Base-by-base conservation (phyloP, 2,113 vertebrate genomes). In the Puffinus mauretanicus region DNA sequence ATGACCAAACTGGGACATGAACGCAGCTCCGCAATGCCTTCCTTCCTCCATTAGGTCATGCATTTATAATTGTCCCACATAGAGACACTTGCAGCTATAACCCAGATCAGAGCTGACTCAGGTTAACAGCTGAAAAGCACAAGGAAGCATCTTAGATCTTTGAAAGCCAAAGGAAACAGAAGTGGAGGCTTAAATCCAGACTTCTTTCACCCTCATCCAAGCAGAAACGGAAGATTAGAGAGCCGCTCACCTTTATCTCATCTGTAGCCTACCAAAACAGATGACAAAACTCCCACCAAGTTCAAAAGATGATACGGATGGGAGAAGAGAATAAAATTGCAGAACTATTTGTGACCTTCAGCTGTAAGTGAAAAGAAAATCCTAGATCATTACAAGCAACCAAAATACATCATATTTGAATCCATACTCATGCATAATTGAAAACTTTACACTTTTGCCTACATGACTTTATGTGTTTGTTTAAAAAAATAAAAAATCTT, bases 111-210 rank as follows among this genome's bases (percentile, higher is more conserved):
- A 82, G 44, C 19, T 60, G 52, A 64, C 54, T 65, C 70, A n/a
- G 27, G 36, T 54, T 79, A 82, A 91, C 51, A 61, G 67, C 58
- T 75, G 24, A 88, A 82, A 94, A 71, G 54, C 27, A 70, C 29
- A 40, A 86, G 30, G 65, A 88, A 71, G 44, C 6, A 69, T 46
- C 47, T 64, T 36, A 66, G 51, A 13, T 38, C 7, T 86, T 46
- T 78, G 46, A 82, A 91, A 93, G 94, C 72, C 80, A 84, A 88
- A 76, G 57, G 65, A 77, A 94, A 75, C 57, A 88, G 77, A 82
- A 95, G n/a, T 32, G 29, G 29, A 49, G 52, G 57, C 77, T 88
- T 76, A 81, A 93, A 88, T 81, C 47, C 57, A 79, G 77, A 44
- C 44, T 70, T 54, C 26, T 88, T 94, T 88, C 64, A 73, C 55